Evolutionary conservation across 2,113 vertebrate species (phyloP), one percentile per base, ranked within the genome.

Genomic region (Rhinichthys klamathensis): DNA sequence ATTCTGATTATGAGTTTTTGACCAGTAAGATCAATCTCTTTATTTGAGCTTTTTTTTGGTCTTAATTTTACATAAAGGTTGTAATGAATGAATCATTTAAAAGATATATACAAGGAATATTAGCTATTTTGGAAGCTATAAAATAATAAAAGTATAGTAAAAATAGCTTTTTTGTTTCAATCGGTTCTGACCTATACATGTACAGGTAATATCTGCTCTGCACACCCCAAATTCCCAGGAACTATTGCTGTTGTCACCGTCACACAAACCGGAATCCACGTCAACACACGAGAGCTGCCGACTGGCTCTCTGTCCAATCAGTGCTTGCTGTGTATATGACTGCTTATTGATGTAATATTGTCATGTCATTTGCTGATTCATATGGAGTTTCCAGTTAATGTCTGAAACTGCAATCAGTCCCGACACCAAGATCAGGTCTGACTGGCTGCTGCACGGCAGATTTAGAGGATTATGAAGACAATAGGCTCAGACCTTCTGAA

Each of bases 401-500:
- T 84, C 75, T 84, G 73, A 78, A 54, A 69, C 35, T 41, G 58
- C 56, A 77, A 54, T 78, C 67, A 11, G 49, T 58, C 80, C 67
- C n/a, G 49, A 72, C 49, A 72, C 30, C 49, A 56, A 72, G 80
- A 82, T 56, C 80, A 38, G 44, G 80, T 82, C 65, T 70, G 49
- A 72, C 63, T 72, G 30, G 49, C 44, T 51, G 38, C 79, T 46
- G 61, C 8, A 1, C 15, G 32, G 25, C 46, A 83, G 63, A 83
- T 83, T 83, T 72, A 83, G 10, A 38, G 65, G 80, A 83, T 83
- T 72, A 83, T n/a, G 44, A 23, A 83, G 49, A 83, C 80, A 54
- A 83, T 56, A 83, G 80, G 80, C 65, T 83, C 80, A 83, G 80
- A 83, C 80, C 49, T 83, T 72, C 21, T 35, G 65, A 83, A 72